Conservation (phyloP, 2,113 vertebrate genomes). For the Cyanistes caeruleus region DNA sequence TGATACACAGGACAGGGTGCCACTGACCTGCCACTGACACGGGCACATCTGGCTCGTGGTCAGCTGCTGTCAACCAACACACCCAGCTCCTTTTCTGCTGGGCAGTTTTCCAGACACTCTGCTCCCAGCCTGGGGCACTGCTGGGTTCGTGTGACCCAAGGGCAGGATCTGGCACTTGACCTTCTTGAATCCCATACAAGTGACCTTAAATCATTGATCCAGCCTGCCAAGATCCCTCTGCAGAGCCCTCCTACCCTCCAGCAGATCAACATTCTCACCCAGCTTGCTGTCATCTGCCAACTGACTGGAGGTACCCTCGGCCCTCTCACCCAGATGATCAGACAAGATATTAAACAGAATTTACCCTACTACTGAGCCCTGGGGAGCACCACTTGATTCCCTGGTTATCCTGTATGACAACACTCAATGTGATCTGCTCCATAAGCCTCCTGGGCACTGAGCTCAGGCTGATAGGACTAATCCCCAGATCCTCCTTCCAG, state of each 20-base stretch:
- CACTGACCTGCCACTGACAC: rapidly evolving
- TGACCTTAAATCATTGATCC: rapidly evolving
- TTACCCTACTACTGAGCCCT: neutral
- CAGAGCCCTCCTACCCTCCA: neutral
- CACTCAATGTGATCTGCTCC: neutral
- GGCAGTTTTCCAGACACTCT: neutral
- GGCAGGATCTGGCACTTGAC: neutral
- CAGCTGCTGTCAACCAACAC: neutral
- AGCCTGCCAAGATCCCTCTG: neutral
- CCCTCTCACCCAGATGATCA: neutral
- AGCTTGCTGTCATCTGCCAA: neutral
- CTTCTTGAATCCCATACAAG: neutral
- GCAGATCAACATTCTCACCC: neutral
- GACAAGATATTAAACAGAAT: neutral
- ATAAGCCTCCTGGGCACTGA: neutral
- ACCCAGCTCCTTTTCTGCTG: neutral
- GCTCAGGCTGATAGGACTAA: neutral
- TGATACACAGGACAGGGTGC: neutral
- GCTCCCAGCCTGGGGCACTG: neutral
- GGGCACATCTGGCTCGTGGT: neutral
- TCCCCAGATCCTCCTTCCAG: neutral
- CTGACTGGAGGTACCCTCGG: neutral
- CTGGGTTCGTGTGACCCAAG: neutral
- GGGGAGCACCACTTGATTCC: neutral
- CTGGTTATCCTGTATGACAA: neutral